phyloP scores from a whole-genome alignment of 92 coral and sea anemone species.

The Parazoanthus atlanticus region DNA sequence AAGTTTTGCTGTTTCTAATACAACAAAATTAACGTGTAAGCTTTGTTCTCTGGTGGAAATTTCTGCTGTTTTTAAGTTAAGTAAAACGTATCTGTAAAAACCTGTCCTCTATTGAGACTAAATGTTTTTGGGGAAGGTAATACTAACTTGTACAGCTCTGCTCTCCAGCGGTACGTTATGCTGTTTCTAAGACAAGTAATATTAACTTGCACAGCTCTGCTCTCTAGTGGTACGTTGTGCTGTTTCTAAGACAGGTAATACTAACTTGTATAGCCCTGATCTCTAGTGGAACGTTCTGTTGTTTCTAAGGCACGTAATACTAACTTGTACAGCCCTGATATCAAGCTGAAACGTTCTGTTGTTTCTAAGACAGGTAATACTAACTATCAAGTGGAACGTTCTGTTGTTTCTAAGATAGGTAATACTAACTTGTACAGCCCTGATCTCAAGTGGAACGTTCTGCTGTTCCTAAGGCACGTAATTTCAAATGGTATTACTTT shows the following conservation, averaged over 20 bases:
- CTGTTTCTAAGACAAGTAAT: too few species aligned
- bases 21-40: too few species aligned
- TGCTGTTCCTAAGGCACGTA: background rate
- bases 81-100: too few species aligned
- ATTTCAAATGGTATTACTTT: background rate
- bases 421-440: background rate
- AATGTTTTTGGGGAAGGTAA: too few species aligned
- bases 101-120: too few species aligned
- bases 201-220: background rate
- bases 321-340: constrained; percentile 83
- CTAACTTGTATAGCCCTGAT: background rate
- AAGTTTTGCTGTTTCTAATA: too few species aligned
- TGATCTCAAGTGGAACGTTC: too few species aligned
- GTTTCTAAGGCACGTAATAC: background rate
- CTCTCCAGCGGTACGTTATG: too few species aligned
- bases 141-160: too few species aligned
- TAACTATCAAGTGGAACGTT: too few species aligned
- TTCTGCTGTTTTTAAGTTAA: too few species aligned
- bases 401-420: background rate
- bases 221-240: background rate
- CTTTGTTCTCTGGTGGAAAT: too few species aligned
- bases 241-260: background rate
- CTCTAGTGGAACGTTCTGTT: background rate
- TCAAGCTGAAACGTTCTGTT: constrained; percentile 71
- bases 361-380: background rate